Base-by-base conservation (phyloP, 2,113 vertebrate species). In the Ranitomeya imitator region DNA sequence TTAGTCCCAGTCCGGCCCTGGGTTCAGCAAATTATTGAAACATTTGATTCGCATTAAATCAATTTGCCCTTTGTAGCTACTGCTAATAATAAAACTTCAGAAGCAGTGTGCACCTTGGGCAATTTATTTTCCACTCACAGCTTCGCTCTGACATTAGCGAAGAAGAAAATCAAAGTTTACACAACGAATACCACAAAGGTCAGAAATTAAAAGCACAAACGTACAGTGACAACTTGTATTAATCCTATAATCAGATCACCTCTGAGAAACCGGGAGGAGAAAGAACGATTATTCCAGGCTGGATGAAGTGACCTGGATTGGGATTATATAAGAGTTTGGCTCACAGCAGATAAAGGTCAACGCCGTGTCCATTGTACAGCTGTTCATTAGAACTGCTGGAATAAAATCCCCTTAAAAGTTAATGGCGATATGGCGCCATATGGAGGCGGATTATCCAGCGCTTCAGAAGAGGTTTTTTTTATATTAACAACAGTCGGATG, bases 221-320 rank as follows among this genome's bases (percentile, higher is more conserved):
- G 1, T 54, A 67, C 60, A 52, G 15, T 16, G 18, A 19, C 14
- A 13, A 83, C 80, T 51, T 65, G 31, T 76, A 10, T 19, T 18
- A 76, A 76, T 76, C 73, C 73, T 51, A 76, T 76, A 76, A 76
- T 76, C 73, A 76, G 37, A 76, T 45, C 73, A 76, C 16, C 8
- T 4, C 19, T 82, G 19, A 83, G 26, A 45, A 37, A 14, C 61
- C 60, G 51, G 79, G 10, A 61, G 79, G 26, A 59, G 6, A 60
- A 81, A 80, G 31, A 18, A 63, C 37, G 31, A 63, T 45, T 81
- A 18, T 45, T 31, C 57, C 13, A 81, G 21, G 37, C 61, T 51
- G 80, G 80, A 83, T 67, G 80, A 83, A 67, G 60, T 83, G 80
- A 83, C 80, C 60, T 83, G 80, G 80, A 83, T 67, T 55, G 23